Conservation (phyloP, 2,888 invertebrate genomes). For the Fragum whitleyi region DNA sequence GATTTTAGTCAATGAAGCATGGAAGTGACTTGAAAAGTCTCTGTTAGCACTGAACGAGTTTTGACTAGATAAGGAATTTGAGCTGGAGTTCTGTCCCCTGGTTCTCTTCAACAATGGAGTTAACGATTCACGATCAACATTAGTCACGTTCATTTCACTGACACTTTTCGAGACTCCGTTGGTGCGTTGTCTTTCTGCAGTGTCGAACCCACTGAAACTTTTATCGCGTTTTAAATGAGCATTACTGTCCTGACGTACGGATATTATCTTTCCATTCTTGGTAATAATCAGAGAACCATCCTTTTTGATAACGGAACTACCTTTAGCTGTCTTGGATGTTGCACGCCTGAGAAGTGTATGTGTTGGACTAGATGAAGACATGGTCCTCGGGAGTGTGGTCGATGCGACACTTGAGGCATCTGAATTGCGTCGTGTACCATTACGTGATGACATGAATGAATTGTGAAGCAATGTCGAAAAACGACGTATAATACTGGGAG, state of each 20-base stretch:
- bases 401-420: slow-evolving; percentile 52
- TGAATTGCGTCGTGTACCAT: slow-evolving; percentile 46
- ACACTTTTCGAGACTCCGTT: slow-evolving; percentile 56
- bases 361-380: slow-evolving; percentile 46
- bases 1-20: slow-evolving; percentile 62
- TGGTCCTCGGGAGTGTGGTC: slow-evolving; percentile 20
- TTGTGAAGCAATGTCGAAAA: slow-evolving; percentile 56
- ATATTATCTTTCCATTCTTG: slow-evolving; percentile 80
- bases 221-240: slow-evolving; percentile 38
- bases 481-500: slow-evolving; percentile 59
- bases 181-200: slow-evolving; percentile 23
- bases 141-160: slow-evolving; percentile 44
- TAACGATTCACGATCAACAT: slow-evolving; percentile 35
- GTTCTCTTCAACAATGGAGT: slow-evolving; percentile 36
- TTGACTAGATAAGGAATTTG: slow-evolving; percentile 29
- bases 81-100: background rate
- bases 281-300: slow-evolving; percentile 78
- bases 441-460: slow-evolving; percentile 52
- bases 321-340: slow-evolving; percentile 71
- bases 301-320: slow-evolving; percentile 75
- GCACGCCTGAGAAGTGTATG: slow-evolving; percentile 66
- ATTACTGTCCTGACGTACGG: slow-evolving; percentile 68
- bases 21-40: slow-evolving; percentile 27
- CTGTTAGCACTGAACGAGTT: background rate
- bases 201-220: slow-evolving; percentile 57